Conservation (phyloP, 2,888 invertebrate genomes). For the Chrysolina oricalcia region DNA sequence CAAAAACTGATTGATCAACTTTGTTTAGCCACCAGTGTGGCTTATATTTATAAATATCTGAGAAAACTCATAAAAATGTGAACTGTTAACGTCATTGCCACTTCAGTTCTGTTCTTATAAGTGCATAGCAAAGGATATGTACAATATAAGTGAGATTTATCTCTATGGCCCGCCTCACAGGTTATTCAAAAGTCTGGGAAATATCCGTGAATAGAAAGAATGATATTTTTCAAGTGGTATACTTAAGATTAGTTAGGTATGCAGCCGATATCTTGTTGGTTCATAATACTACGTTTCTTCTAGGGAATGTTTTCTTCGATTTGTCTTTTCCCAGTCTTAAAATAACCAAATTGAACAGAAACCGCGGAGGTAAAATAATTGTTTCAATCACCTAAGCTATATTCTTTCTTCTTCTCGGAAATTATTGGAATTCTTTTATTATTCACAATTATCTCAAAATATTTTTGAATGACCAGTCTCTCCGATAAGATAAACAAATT, state of each 20-base stretch:
- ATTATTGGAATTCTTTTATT: no score
- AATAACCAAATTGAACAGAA: background rate
- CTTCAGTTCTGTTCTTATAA: background rate
- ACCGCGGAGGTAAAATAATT: no score
- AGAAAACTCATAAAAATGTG: background rate
- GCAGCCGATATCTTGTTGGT: constrained; percentile 1
- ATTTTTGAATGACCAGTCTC: no score
- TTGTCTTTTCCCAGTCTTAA: background rate
- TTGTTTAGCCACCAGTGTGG: background rate
- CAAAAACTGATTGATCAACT: no score
- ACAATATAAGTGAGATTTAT: background rate
- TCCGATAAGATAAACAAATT: no score
- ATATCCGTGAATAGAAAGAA: constrained; percentile 24
- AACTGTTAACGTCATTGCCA: background rate
- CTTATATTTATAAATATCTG: background rate
- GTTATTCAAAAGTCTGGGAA: constrained; percentile 34
- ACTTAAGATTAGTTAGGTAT: constrained; percentile 36
- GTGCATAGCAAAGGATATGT: background rate
- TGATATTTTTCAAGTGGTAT: constrained; percentile 35
- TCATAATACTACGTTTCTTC: background rate
- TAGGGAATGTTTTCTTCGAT: background rate
- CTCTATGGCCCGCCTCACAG: constrained; percentile 9
- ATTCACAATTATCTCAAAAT: no score
- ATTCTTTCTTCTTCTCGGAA: no score
- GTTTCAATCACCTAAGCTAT: no score